These are phyloP conservation scores for Pachydiplax longipennis DNA, from an alignment of 2,888 invertebrate species.

Conservation along the genomic window DNA sequence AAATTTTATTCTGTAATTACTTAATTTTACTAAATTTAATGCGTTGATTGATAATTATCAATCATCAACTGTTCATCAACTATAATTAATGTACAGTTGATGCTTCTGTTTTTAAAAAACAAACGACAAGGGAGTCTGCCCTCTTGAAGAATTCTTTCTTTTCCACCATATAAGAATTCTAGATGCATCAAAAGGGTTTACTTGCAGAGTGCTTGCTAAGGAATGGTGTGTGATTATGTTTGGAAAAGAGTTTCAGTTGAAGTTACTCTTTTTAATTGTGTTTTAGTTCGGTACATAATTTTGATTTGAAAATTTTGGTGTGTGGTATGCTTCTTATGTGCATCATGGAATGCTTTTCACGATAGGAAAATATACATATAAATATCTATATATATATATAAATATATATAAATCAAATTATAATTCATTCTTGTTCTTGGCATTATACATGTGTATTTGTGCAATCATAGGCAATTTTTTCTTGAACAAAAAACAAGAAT, in stretches of 20 bases:
- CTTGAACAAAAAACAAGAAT: neutral
- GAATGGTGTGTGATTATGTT: neutral
- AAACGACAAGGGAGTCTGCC: neutral
- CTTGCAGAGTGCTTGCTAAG: slow-evolving; percentile 10
- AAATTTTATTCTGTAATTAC: slow-evolving; percentile 52
- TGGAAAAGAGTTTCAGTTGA: neutral
- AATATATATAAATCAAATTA: neutral
- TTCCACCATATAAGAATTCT: neutral
- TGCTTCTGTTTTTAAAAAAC: neutral
- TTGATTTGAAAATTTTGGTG: neutral
- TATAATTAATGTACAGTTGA: neutral
- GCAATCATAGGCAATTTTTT: slow-evolving; percentile 25
- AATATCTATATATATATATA: neutral
- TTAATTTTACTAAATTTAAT: slow-evolving; percentile 43
- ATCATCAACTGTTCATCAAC: too few species aligned
- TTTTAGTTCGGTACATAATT: neutral
- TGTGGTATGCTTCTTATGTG: neutral
- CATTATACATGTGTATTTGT: slow-evolving; percentile 21
- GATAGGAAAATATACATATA: neutral
- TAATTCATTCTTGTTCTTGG: slow-evolving; percentile 17
- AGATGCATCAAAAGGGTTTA: neutral
- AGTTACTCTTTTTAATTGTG: neutral
- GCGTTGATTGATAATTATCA: slow-evolving; percentile 37
- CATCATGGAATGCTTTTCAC: neutral
- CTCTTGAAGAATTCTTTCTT: neutral